phyloP scores from a whole-genome alignment of 2,888 invertebrate species.

The Eilema caniola region DNA sequence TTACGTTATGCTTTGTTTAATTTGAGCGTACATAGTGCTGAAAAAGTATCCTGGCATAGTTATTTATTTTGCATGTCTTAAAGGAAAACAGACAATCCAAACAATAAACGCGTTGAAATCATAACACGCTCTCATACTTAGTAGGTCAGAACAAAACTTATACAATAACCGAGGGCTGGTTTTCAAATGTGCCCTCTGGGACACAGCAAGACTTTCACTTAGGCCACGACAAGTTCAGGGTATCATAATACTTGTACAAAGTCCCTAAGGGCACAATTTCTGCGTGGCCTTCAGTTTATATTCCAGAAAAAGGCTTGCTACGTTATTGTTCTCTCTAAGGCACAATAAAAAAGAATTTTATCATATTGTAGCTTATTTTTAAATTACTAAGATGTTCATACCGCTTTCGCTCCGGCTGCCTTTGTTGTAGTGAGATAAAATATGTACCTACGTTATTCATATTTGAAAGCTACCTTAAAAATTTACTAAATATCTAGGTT shows the following conservation, averaged over 20 bases:
- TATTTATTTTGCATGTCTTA: no score
- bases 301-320: not conserved
- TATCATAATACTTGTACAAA: slow-evolving; percentile 4
- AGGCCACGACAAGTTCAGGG: not conserved
- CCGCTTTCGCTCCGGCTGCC: not conserved
- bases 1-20: no score
- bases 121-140: not conserved
- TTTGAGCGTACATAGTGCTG: no score
- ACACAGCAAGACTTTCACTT: not conserved
- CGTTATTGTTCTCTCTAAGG: not conserved
- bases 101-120: not conserved
- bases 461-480: no score
- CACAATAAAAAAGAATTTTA: not conserved
- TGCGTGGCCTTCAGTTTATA: not conserved
- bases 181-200: slow-evolving; percentile 1
- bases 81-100: not conserved
- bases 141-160: not conserved
- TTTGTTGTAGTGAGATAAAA: not conserved
- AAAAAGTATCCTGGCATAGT: no score
- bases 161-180: not conserved
- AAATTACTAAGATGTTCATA: not conserved
- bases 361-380: not conserved
- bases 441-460: not conserved
- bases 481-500: no score
- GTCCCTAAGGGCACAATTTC: slow-evolving; percentile 9